Evolutionary conservation across 1,140 invertebrate species (phyloP).

Genomic region (Akabosia matsudoensis): DNA sequence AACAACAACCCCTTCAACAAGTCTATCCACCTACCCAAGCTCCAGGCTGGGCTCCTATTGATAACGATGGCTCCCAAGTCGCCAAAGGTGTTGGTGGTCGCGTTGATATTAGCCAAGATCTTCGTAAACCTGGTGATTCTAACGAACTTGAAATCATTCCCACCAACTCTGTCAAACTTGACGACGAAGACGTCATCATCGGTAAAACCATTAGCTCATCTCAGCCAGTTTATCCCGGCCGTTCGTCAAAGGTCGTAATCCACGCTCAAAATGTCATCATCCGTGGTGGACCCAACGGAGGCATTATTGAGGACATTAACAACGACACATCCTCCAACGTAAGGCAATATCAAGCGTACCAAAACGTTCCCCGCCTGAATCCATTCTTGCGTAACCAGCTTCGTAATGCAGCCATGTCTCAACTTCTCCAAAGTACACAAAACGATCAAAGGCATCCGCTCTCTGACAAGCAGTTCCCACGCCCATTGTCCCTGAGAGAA

Average conservation of each 20-base stretch:
- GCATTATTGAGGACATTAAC: not conserved
- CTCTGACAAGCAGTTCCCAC: not conserved
- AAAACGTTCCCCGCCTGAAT: not conserved
- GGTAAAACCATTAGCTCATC: not conserved
- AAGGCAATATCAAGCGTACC: not conserved
- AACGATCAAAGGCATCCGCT: not conserved
- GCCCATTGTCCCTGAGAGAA: not conserved
- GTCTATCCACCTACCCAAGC: not conserved
- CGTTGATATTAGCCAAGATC: not conserved
- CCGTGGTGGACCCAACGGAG: not conserved
- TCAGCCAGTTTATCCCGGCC: not conserved
- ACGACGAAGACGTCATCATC: not conserved
- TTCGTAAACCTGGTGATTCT: not conserved
- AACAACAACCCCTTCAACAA: not conserved
- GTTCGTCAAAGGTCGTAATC: not conserved
- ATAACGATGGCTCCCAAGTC: not conserved
- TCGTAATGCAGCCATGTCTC: not conserved
- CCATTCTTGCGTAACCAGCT: not conserved
- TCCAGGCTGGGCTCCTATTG: not conserved
- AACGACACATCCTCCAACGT: not conserved
- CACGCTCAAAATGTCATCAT: slow-evolving; percentile 13
- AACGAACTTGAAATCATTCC: not conserved
- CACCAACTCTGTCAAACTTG: not conserved
- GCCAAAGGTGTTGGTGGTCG: not conserved
- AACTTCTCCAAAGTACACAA: not conserved